Base-by-base conservation (phyloP, 1,140 invertebrate genomes). In the Cotesia glomerata region DNA sequence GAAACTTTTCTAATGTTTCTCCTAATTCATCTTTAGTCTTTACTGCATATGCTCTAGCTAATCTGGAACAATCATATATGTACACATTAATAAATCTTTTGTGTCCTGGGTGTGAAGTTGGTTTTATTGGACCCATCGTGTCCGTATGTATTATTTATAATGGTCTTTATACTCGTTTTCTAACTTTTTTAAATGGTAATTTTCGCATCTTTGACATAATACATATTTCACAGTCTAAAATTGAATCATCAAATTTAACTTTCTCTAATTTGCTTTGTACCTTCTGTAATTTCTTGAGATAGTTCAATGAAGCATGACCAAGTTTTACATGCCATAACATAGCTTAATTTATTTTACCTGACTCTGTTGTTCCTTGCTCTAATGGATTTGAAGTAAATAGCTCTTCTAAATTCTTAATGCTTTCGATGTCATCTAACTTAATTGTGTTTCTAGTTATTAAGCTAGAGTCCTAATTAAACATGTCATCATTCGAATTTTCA, bases 271-370 rank as follows among this genome's bases (percentile, higher is more conserved):
- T 61, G 34, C 73, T 69, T 3, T 74, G 65, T 74, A 62, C 70
- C 51, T 75, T 78, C 66, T 79, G 77, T 18, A 78, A 8, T 16
- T 26, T 73, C 69, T 71, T 75, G 35, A 78, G 61, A 75, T 77
- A 77, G 4, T 69, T 73, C 11, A 76, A 26, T 7, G 78, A 78
- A 58, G 76, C 75, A 72, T 80, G 77, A 5, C 78, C 75, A 26
- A 80, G 35, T 68, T 73, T 78, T 9, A 71, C 3, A 56, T 78
- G 78, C 77, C 75, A 79, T 36, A 74, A 4, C 73, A 79, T 74
- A 0, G 69, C 74, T 73, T 77, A 75, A 64, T 35, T 77, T 11
- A 61, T 51, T 49, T 71, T 75, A 8, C 39, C 45, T 18, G 62
- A 56, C 59, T 65, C 63, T 18, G 51, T 63, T 67, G 61, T 26